These are phyloP conservation scores for Phallusia fumigata DNA, from an alignment of 23 tunicate species.

Conservation along the genomic window DNA sequence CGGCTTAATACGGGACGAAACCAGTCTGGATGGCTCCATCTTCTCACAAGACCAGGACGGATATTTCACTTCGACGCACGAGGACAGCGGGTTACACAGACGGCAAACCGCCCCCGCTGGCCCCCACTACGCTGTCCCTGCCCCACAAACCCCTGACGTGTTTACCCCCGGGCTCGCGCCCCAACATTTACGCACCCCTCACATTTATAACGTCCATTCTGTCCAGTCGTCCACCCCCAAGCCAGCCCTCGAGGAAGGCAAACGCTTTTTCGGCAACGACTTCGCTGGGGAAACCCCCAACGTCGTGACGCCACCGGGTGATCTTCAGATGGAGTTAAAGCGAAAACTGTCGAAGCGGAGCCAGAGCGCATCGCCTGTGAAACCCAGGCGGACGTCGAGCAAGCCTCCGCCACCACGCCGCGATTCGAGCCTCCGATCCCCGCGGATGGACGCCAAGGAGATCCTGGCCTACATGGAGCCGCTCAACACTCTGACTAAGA, in stretches of 20 bases:
- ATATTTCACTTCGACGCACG: slow-evolving; percentile 26
- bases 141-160: slow-evolving; percentile 2
- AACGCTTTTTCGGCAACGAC: slow-evolving; percentile 26
- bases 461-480: slow-evolving; percentile 66
- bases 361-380: background rate
- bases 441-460: slow-evolving; percentile 45
- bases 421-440: slow-evolving; percentile 59
- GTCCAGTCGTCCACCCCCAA: slow-evolving; percentile 14
- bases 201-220: background rate
- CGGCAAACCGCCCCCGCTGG: slow-evolving; percentile 5
- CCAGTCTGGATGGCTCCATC: slow-evolving; percentile 17
- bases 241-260: background rate
- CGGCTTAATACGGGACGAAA: slow-evolving; percentile 38
- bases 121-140: slow-evolving; percentile 1
- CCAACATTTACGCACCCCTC: slow-evolving; percentile 3
- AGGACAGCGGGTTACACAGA: slow-evolving; percentile 7
- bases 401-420: slow-evolving; percentile 76
- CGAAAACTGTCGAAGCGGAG: slow-evolving; percentile 23
- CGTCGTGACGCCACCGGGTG: slow-evolving; percentile 2
- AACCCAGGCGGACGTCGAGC: background rate
- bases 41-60: slow-evolving; percentile 54
- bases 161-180: slow-evolving; percentile 10
- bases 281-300: background rate
- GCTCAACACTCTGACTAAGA: slow-evolving; percentile 11
- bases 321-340: slow-evolving; percentile 56